Conservation (phyloP, 2,797 vertebrate genomes). For the Pachyuromys duprasi region DNA sequence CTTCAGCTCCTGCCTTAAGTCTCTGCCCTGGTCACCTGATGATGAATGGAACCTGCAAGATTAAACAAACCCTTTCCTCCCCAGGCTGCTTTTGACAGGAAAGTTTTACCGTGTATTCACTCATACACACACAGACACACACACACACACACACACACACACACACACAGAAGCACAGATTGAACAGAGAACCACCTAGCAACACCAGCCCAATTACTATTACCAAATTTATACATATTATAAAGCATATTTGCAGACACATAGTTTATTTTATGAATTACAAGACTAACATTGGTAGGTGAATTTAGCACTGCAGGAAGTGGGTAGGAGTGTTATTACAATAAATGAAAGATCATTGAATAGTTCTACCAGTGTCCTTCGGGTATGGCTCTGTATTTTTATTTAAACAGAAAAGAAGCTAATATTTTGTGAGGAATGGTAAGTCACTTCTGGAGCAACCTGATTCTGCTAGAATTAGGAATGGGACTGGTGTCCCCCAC, state of each 20-base stretch:
- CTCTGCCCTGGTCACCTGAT: neutral
- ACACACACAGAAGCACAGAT: neutral
- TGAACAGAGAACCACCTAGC: neutral
- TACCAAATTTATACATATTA: slow-evolving; percentile 31
- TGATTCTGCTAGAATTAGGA: neutral
- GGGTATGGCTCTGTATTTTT: neutral
- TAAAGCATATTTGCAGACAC: neutral
- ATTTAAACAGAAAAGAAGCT: neutral
- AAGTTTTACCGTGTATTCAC: neutral
- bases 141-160: neutral
- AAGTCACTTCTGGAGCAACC: neutral
- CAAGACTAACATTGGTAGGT: neutral
- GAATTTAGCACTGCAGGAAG: neutral
- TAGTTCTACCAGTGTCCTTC: neutral
- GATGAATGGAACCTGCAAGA: neutral
- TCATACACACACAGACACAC: neutral
- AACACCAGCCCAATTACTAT: neutral
- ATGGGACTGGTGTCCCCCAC: neutral
- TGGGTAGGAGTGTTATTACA: neutral
- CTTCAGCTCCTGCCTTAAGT: neutral
- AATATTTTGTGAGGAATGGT: neutral
- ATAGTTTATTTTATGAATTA: slow-evolving; percentile 45
- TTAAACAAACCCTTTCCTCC: neutral
- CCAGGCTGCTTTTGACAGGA: neutral
- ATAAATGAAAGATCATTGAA: slow-evolving; percentile 36